These are phyloP conservation scores for Phylloscopus trochilus DNA, from an alignment of 2,113 vertebrate species.

Conservation along the genomic window DNA sequence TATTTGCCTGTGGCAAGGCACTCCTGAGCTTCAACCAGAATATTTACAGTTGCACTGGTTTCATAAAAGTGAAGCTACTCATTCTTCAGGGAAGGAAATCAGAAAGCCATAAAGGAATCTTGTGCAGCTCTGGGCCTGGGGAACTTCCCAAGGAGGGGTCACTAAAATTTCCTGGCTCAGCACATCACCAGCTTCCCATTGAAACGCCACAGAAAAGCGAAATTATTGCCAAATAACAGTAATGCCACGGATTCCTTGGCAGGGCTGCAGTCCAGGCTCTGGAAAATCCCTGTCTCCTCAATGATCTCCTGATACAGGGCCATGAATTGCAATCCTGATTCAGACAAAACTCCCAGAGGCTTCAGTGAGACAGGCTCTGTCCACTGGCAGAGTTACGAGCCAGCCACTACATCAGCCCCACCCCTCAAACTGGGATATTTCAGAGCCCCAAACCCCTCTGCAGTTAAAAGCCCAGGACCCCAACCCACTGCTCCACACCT, in stretches of 20 bases:
- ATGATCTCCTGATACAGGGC: background rate
- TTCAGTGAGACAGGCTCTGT: background rate
- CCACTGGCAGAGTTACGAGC: background rate
- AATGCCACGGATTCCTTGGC: background rate
- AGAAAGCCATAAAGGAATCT: background rate
- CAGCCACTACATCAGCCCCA: background rate
- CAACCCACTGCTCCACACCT: background rate
- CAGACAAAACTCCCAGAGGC: background rate
- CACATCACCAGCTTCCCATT: background rate
- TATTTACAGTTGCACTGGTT: background rate
- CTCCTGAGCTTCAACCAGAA: background rate
- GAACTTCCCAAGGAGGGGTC: background rate
- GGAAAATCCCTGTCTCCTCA: background rate
- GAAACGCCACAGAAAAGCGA: background rate
- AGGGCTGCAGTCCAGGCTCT: background rate
- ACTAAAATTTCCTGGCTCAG: background rate
- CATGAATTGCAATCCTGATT: background rate
- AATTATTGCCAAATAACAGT: background rate
- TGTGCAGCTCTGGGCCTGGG: background rate
- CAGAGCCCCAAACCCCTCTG: background rate
- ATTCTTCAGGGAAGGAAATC: background rate
- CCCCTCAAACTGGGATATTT: accelerated
- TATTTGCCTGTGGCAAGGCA: background rate
- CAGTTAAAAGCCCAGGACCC: background rate
- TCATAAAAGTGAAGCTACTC: background rate